phyloP scores from a whole-genome alignment of 2,797 vertebrate species.

The Periparus ater region DNA sequence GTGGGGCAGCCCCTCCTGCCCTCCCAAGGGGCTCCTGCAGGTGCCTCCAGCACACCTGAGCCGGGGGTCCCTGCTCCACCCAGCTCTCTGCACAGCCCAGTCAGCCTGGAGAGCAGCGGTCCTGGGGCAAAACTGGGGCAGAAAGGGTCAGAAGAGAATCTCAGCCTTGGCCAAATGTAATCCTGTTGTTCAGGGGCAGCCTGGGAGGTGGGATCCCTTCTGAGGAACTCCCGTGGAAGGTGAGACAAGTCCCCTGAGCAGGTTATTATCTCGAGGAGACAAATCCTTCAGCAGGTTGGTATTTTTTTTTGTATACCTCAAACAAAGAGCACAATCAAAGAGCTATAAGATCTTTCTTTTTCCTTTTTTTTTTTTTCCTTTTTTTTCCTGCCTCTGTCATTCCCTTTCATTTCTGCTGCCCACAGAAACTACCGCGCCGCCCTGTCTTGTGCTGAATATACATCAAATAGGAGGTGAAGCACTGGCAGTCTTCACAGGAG shows the following conservation, averaged over 20 bases:
- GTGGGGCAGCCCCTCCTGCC: background rate
- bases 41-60: rapidly evolving
- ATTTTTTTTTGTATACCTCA: background rate
- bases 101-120: background rate
- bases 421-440: constrained; percentile 36
- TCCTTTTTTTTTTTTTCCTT: background rate
- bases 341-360: constrained; percentile 7
- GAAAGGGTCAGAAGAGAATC: background rate
- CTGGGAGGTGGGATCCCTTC: constrained; percentile 23
- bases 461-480: constrained; percentile 59
- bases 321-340: constrained; percentile 65
- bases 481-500: constrained; percentile 37
- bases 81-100: rapidly evolving
- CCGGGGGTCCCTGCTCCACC: background rate
- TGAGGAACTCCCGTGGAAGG: constrained; percentile 59
- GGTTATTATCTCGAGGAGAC: constrained; percentile 57
- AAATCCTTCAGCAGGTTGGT: constrained; percentile 61
- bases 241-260: constrained; percentile 57
- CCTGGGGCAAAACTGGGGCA: background rate
- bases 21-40: background rate
- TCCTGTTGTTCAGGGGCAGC: background rate
- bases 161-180: constrained; percentile 2
- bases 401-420: constrained; percentile 68
- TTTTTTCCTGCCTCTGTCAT: background rate
- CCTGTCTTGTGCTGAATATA: constrained; percentile 41